A percentile compares a stretch with the other conserved stretches of the same genome.
Conservation (phyloP, 2,113 vertebrate genomes). For the Aphelocoma coerulescens region DNA sequence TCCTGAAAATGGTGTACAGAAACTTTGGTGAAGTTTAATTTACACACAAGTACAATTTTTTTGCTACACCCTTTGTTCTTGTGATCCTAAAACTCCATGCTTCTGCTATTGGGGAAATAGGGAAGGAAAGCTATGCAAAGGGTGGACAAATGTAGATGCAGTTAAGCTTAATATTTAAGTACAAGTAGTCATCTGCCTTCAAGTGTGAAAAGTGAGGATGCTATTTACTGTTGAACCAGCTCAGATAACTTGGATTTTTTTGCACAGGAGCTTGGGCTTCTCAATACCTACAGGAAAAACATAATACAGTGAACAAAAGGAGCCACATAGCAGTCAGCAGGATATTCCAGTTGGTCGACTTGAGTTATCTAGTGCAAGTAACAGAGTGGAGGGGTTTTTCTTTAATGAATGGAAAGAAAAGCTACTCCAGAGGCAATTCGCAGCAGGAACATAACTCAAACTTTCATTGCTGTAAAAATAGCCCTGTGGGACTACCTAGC, state of each 20-base stretch:
- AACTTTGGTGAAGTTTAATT: neutral
- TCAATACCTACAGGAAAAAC: neutral
- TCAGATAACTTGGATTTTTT: neutral
- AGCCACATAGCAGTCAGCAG: neutral
- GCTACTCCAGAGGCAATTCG: neutral
- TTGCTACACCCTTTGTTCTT: neutral
- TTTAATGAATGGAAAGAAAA: neutral
- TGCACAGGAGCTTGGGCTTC: neutral
- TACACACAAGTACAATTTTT: neutral
- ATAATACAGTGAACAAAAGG: neutral
- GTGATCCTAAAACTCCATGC: neutral
- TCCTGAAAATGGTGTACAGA: neutral
- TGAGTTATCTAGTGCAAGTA: neutral
- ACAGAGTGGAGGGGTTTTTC: neutral
- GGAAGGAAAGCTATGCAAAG: neutral
- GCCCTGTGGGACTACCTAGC: neutral
- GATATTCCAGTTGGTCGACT: neutral
- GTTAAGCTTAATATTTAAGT: neutral
- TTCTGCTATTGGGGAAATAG: neutral
- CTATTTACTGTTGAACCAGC: neutral
- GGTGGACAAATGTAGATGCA: neutral
- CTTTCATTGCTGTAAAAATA: neutral
- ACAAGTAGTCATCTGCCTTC: neutral
- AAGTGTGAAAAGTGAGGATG: neutral
- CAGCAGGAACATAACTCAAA: neutral